Evolutionary conservation across 2,888 invertebrate genomes (phyloP).

Genomic region (Coremacera marginata): DNA sequence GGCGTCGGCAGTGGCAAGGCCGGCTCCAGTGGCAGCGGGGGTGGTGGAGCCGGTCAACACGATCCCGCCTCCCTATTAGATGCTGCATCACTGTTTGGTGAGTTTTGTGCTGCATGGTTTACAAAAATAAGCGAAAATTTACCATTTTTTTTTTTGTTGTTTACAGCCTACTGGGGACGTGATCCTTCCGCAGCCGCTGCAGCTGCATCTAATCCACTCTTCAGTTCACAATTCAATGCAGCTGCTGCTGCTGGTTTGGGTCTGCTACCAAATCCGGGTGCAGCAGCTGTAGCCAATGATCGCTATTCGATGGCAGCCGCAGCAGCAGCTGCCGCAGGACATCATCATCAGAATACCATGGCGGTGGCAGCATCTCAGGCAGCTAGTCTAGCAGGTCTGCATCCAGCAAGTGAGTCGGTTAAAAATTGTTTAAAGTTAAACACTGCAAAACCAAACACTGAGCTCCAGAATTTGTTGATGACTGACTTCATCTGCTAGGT

Average conservation of each 20-base stretch:
- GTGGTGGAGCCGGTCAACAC: constrained; percentile 63
- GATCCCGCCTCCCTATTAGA: constrained; percentile 82
- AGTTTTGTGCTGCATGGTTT: constrained; percentile 46
- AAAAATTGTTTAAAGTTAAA: background rate
- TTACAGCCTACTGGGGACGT: constrained; percentile 84
- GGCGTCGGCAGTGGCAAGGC: constrained; percentile 69
- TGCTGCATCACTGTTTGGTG: constrained; percentile 82
- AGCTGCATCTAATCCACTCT: constrained; percentile 68
- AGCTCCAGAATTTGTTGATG: background rate
- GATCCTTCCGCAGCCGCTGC: constrained; percentile 70
- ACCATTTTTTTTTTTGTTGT: constrained; percentile 46
- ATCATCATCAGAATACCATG: constrained; percentile 78
- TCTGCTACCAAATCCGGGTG: constrained; percentile 68
- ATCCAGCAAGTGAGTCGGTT: constrained; percentile 76
- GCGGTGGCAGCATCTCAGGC: constrained; percentile 89
- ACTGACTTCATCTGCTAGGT: background rate
- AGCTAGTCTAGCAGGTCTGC: constrained; percentile 81
- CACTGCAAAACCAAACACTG: no score
- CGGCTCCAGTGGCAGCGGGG: constrained; percentile 69
- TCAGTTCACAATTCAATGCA: constrained; percentile 69
- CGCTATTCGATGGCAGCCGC: constrained; percentile 67
- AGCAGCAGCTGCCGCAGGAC: constrained; percentile 69
- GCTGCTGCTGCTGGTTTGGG: constrained; percentile 68
- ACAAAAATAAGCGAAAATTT: constrained; percentile 57
- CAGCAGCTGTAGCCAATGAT: constrained; percentile 68